Base-by-base conservation (phyloP, 1,140 invertebrate species). In the Drosophila equinoxialis region DNA sequence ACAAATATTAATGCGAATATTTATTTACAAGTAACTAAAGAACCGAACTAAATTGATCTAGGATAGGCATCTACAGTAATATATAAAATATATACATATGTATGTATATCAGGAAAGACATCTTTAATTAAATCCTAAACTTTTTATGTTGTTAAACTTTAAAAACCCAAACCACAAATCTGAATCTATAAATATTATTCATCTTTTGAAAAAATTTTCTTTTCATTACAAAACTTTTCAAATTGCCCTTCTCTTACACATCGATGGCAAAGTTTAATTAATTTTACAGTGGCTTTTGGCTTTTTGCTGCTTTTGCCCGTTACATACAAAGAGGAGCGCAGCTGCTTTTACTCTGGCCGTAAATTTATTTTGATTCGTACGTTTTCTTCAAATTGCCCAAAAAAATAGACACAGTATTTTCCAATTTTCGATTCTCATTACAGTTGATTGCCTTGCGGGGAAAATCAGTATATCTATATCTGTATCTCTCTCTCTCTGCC, bases 281-380 rank as follows among this genome's bases (percentile, higher is more conserved):
- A 77, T 76, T 76, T 76, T 59, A 74, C 74, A 77, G 74, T 66
- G 74, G 74, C 74, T 76, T 76, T 76, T 76, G 74, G 74, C 74
- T 77, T 26, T 26, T 76, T 65, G 59, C 10, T 39, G 37, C 37
- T 13, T 39, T 39, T 11, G 37, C 10, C 73, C 48, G 20, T 65
- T 42, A 10, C 8, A 26, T 55, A 35, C 10, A 62, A 48, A 74
- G 35, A 10, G 7, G 17, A 17, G 35, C 7, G 71, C 71, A 57
- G 33, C 57, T 58, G 51, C 39, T 72, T 65, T 20, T 6, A 10
- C 58, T 59, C 23, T 57, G 45, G 58, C 37, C 57, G 71, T 72
- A 75, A 62, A 58, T 75, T 74, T 68, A 60, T 54, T 74, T 71
- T 74, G 63, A 23, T 74, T 37, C 74, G 64, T 74, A 8, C 30